Evolutionary conservation across 1,140 invertebrate genomes (phyloP).

Genomic region (Ruditapes philippinarum): DNA sequence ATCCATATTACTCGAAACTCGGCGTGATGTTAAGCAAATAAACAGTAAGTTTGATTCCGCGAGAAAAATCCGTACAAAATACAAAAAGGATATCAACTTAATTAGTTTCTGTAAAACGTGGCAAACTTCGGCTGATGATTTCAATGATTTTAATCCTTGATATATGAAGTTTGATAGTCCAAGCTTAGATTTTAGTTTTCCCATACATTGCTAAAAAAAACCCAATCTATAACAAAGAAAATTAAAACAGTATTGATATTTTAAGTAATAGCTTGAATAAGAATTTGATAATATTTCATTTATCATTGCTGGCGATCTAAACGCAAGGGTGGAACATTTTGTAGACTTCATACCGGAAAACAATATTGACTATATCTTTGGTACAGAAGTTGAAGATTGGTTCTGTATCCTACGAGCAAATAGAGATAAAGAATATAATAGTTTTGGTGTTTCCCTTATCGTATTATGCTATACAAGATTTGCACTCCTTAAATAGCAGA

Average conservation of each 20-base stretch:
- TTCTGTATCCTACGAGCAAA: background rate
- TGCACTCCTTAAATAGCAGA: no score
- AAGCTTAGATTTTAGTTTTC: background rate
- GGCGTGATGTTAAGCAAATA: background rate
- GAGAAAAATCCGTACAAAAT: background rate
- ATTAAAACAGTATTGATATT: background rate
- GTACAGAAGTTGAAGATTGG: background rate
- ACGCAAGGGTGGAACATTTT: background rate
- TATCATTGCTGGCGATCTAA: slow-evolving; percentile 13
- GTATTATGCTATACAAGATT: background rate
- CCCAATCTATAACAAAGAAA: slow-evolving; percentile 10
- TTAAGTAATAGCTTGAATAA: background rate
- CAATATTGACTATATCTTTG: background rate
- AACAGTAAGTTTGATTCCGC: no score
- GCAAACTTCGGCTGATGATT: background rate
- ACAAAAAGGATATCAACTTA: background rate
- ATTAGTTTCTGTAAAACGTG: background rate
- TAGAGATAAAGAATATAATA: background rate
- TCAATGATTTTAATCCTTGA: background rate
- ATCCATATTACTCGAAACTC: no score
- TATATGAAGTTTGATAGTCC: background rate
- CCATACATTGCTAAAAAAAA: background rate
- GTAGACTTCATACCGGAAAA: slow-evolving; percentile 7
- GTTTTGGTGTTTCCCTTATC: background rate
- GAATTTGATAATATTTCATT: background rate